Base-by-base conservation (phyloP, 2,888 invertebrate species). In the Nymphalis urticae region DNA sequence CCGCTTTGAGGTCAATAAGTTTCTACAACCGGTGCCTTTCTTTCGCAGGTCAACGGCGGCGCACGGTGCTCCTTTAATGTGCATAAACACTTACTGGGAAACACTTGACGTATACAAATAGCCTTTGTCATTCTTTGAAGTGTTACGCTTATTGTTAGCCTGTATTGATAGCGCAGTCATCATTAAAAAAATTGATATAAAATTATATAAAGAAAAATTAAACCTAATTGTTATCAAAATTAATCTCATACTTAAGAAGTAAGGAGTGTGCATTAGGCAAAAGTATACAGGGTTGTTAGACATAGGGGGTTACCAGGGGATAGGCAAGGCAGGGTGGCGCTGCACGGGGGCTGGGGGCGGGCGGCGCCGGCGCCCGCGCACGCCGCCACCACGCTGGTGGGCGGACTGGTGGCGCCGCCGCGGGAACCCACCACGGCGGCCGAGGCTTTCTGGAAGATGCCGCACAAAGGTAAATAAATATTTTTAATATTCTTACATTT, bases 361-460 rank as follows among this genome's bases (percentile, higher is more conserved):
- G 93, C 94, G 89, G 93, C 94, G 90, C 91, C 92, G 75, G 92
- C 91, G 89, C 91, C 90, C 86, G 90, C 92, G 85, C 91, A 90
- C 90, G 92, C 91, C 85, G 91, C 92, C 87, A 90, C 92, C 90
- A 93, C 90, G 93, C 90, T 94, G 94, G 94, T 93, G 83, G 94
- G 94, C 83, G 94, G 94, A 88, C 91, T 94, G 93, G 94, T 94
- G 82, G 93, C 94, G 93, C 94, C 95, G 93, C 94, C 95, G 94
- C 94, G 95, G 94, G 95, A 95, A 90, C 94, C 95, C 83, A 92
- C 93, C 89, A 94, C 94, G 89, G 94, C 94, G 94, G 95, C 95
- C 77, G 95, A 95, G 85, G 95, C 96, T 80, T 95, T 96, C 88
- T 96, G 96, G 96, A 96, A 96, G 92, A 96, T 96, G 96, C 96